Evolutionary conservation across 2,113 vertebrate species (phyloP), one percentile per base, ranked within the genome.

Genomic region (Eidolon helvum): DNA sequence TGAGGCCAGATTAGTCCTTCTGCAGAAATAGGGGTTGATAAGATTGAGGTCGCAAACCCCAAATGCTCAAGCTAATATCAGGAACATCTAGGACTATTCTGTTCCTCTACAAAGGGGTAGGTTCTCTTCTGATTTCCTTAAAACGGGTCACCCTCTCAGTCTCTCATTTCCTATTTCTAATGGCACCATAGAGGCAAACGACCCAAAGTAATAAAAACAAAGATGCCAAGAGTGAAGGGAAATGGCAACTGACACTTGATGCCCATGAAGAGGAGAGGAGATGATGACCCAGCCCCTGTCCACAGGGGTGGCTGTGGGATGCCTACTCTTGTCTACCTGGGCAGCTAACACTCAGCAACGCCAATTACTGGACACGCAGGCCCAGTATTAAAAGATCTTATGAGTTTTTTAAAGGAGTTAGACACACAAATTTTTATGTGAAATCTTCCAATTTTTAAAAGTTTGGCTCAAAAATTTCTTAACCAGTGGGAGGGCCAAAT

Each of bases 401-500:
- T 0, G 0, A 14, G 53, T 38, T 55, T 94, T 75, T 53, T 75
- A 75, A 59, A 96, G 22, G 50, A 66, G 18, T 3, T 1, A 4
- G 48, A 79, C 50, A 68, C 19, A 3, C 10, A 53, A 26, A 48
- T 74, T 87, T 96, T 86, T 80, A 68, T 79, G 55, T 79, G 83
- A 94, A 94, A 72, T 65, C 84, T 84, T 65, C 61, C 90, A 79
- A 43, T 38, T 94, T 80, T 79, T 72, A 33, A 88, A 93, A 71
- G 8, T 5, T 57, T 94, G 94, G 79, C 90, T 96, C 24, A 71
- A 14, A 61, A 59, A 87, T 90, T 91, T 79, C 87, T 87, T 91
- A 57, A 92, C 84, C 33, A 95, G 48, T 91, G 33, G 75, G 68
- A 92, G 48, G 71, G 84, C 80, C 93, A 94, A 96, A 69, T 83